These are phyloP conservation scores for Samia ricini DNA, from an alignment of 1,140 invertebrate species.

Conservation along the genomic window DNA sequence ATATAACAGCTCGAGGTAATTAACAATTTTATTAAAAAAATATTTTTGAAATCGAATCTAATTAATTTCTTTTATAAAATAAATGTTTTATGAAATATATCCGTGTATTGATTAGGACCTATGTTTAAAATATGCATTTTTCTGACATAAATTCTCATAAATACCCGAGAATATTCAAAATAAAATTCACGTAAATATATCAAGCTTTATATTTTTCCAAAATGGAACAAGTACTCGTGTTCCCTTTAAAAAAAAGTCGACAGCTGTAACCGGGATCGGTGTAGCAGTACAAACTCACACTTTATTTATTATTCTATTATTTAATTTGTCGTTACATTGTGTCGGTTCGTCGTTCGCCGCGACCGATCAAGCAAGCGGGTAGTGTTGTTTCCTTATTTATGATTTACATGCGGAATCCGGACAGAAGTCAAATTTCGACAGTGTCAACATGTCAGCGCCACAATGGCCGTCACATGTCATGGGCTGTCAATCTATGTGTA, in stretches of 20 bases:
- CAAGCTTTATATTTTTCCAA: neutral
- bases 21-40: too few relatives aligned
- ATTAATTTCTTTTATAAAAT: too few relatives aligned
- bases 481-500: conserved; percentile 65
- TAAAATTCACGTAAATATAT: neutral
- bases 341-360: conserved; percentile 8
- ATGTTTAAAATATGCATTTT: too few relatives aligned
- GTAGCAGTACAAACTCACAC: conserved; percentile 31
- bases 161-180: neutral
- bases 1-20: too few relatives aligned
- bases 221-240: neutral
- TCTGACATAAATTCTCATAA: too few relatives aligned
- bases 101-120: too few relatives aligned
- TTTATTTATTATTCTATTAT: conserved; percentile 73
- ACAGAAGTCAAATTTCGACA: conserved; percentile 74
- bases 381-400: conserved; percentile 73
- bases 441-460: conserved; percentile 72
- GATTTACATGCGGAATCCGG: conserved; percentile 69
- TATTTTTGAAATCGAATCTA: too few relatives aligned
- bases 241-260: conserved; percentile 12
- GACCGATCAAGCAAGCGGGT: conserved; percentile 35
- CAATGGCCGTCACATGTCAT: conserved; percentile 72
- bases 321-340: conserved; percentile 74
- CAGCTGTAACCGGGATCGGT: conserved; percentile 47
- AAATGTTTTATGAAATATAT: too few relatives aligned